These are phyloP conservation scores for Lordiphosa clarofinis DNA, from an alignment of 1,140 invertebrate species.

Conservation along the genomic window DNA sequence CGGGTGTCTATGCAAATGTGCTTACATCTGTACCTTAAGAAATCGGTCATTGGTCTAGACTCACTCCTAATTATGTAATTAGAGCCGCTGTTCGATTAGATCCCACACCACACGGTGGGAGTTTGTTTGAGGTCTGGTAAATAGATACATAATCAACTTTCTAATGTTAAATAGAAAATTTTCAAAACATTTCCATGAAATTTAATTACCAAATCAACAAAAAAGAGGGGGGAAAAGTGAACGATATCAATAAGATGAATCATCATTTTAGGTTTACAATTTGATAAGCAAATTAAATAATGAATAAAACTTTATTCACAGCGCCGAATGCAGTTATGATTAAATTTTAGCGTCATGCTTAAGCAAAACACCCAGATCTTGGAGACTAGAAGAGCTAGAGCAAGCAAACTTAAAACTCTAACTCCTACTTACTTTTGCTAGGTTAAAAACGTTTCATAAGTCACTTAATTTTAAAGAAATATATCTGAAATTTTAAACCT, in stretches of 20 bases:
- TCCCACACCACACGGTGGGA: conserved; percentile 1
- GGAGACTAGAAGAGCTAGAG: too few species aligned
- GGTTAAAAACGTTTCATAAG: too few species aligned
- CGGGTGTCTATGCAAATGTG: conserved; percentile 49
- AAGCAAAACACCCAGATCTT: too few species aligned
- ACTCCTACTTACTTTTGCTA: too few species aligned
- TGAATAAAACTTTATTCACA: too few species aligned
- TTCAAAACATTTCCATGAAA: conserved; percentile 59
- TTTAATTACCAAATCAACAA: conserved; percentile 37
- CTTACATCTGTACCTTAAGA: conserved; percentile 25
- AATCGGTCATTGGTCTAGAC: conserved; percentile 29
- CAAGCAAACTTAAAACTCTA: too few species aligned
- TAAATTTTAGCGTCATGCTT: too few species aligned
- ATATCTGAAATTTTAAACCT: too few species aligned
- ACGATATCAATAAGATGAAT: conserved; percentile 18
- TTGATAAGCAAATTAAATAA: neutral
- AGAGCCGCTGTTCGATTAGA: conserved; percentile 13
- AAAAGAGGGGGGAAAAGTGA: conserved; percentile 1
- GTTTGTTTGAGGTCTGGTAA: neutral
- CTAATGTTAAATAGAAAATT: conserved; percentile 62
- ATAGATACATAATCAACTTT: conserved; percentile 41
- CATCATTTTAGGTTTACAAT: conserved; percentile 16
- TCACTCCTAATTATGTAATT: conserved; percentile 56
- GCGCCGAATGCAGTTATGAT: too few species aligned
- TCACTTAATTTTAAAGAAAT: too few species aligned